Evolutionary conservation across 2,888 invertebrate species (phyloP), one percentile per base, ranked within the genome.

Genomic region (Prosopocoilus inquinatus): DNA sequence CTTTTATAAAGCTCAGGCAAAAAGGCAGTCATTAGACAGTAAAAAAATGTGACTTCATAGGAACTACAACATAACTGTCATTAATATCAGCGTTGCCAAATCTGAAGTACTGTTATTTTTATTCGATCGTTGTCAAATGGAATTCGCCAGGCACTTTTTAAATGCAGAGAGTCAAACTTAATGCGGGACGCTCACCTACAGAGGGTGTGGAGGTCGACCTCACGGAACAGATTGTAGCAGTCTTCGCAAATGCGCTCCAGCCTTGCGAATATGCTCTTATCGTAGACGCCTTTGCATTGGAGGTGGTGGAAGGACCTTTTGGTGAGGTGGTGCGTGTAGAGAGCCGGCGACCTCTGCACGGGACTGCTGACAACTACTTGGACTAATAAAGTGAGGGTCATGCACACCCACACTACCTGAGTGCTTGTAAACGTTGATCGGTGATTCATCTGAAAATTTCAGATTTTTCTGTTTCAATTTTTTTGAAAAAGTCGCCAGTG

Each of bases 201-300:
- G 67, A 92, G 81, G 68, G 87, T 85, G 78, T 90, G 92, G 63
- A 94, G 84, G 75, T 88, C 86, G 46, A 91, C 89, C 73, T 93
- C 93, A 68, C 91, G 84, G 82, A 92, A 94, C 66, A 94, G 83
- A 76, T 91, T 91, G 81, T 90, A 93, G 77, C 94, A 94, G 79
- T 94, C 94, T 78, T 93, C 92, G 80, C 94, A 94, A 78, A 94
- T 90, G 70, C 91, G 85, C 79, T 94, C 93, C 74, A 94, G 83
- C 66, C 89, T 84, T 60, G 91, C 91, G 78, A 93, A 94, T 78
- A 91, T 90, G 75, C 90, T 88, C 75, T 90, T 91, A 81, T 94
- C 91, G 80, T 90, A 94, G 70, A 93, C 89, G 61, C 94, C 94
- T 78, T 92, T 93, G 82, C 94, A 94, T 78, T 92, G 89, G 70